Evolutionary conservation across 1,140 invertebrate genomes (phyloP), one percentile per base, ranked within the genome.

Genomic region (Drosophila hydei): DNA sequence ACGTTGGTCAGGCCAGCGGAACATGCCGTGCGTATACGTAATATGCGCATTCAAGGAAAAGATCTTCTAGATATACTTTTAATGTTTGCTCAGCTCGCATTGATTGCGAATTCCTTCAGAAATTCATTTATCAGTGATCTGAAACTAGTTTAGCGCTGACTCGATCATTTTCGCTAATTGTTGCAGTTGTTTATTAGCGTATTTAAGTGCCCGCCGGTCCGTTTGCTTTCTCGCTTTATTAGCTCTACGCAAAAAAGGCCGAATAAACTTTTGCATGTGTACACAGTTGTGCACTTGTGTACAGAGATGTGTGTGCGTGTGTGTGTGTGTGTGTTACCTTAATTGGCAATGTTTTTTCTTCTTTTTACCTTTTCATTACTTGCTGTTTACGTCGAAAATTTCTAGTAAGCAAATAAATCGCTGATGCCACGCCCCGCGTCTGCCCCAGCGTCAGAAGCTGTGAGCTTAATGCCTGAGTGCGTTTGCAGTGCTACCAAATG

Each of bases 371-470:
- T 70, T 69, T 40, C 30, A 64, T 50, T 71, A 51, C 68, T 43
- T 71, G 33, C 47, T 65, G 60, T 43, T 58, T 45, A 58, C 45
- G 72, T 76, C 72, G 74, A 43, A 79, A 76, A 72, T 84, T 79
- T 85, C 79, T 79, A 76, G 72, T 76, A 73, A 55, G 68, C 79
- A 79, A 84, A 79, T 83, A 84, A 79, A 79, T 83, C 43, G 80
- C 51, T 61, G 47, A 21, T 12, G 40, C 25, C 48, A 11, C 25
- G 18, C 36, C 36, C 38, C 12, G 3, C 36, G 38, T 56, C 11
- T 18, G 16, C 14, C 40, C 40, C 47, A 43, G 45, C 50, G 43
- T 38, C 33, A 56, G 38, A 30, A 30, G 33, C 47, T 59, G 54
- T n/a, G 61, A 56, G 58, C 16, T 63, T 63, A 72, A 85, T 80